Evolutionary conservation across 2,888 invertebrate species (phyloP).

Genomic region (Dascillus cervinus): DNA sequence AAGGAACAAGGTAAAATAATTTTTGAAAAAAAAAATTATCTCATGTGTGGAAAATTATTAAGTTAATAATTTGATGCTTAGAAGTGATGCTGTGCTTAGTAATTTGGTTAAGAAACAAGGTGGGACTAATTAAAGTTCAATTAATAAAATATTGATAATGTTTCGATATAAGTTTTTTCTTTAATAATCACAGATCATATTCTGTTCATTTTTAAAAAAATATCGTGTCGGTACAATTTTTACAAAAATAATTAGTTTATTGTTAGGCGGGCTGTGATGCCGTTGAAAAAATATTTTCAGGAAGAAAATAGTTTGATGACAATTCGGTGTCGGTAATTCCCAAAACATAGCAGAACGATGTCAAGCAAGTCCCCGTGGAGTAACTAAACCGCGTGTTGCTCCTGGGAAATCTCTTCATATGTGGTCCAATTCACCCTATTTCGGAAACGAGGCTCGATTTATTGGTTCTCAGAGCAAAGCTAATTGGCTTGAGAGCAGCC

Average conservation of each 20-base stretch:
- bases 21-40: no score
- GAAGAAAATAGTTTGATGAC: constrained; percentile 16
- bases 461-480: constrained; percentile 32
- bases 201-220: not conserved
- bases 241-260: no score
- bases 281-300: no score
- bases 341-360: constrained; percentile 13
- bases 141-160: no score
- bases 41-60: not conserved
- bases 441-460: constrained; percentile 35
- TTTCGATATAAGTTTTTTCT: not conserved
- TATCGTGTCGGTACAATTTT: not conserved
- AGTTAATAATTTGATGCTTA: not conserved
- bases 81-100: no score
- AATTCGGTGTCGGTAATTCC: constrained; percentile 18
- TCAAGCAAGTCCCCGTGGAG: constrained; percentile 18
- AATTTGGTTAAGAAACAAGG: no score
- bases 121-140: no score
- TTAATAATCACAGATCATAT: not conserved
- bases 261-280: no score
- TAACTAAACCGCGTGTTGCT: constrained; percentile 20
- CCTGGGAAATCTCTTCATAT: constrained; percentile 35
- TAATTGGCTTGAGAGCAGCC: constrained; percentile 34
- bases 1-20: no score
- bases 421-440: constrained; percentile 33